Base-by-base conservation (phyloP, 1,140 invertebrate species). In the Drosophila ananassae region DNA sequence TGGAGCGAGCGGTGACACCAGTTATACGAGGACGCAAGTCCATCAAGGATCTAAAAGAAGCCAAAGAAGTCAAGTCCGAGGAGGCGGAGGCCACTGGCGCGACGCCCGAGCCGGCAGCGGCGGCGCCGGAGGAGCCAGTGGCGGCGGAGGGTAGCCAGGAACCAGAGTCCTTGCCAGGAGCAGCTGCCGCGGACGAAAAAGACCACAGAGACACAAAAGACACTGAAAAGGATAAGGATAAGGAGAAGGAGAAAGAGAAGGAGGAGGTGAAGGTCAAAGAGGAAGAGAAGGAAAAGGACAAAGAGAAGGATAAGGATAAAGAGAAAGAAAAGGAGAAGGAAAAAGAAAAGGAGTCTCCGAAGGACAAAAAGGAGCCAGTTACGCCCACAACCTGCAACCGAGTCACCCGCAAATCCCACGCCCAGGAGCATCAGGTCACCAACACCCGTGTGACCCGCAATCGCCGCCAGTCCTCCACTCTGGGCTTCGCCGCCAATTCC, bases 361-460 rank as follows among this genome's bases (percentile, higher is more conserved):
- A 52, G 12, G 74, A 75, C 0, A 83, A 56, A 1, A 77, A 69
- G 47, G 54, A 77, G 39, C 32, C 37, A n/a, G 21, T 47, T 47
- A 47, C 87, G 2, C 68, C 74, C 7, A 62, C 60, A 28, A 73
- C 72, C 13, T 75, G 66, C 25, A 90, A 91, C 50, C 79, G 90
- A 10, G 67, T 90, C 5, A 91, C 90, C 28, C 87, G 90, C n/a
- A 91, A 91, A 34, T 74, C 90, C 0, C 75, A 79, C n/a, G 90
- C 90, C 21, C 78, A 91, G 55, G 87, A 91, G 50, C 64, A 91
- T 47, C 64, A 87, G 74, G 82, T 64, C 22, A 82, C 54, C 46
- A 90, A 81, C 24, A 87, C 90, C 3, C 80, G 90, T 4, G 64
- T 91, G 13, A 91, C 90, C 5, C 83, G 90, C 39, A 90, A 91